phyloP scores from a whole-genome alignment of 2,113 vertebrate genomes.

The Pholis gunnellus region DNA sequence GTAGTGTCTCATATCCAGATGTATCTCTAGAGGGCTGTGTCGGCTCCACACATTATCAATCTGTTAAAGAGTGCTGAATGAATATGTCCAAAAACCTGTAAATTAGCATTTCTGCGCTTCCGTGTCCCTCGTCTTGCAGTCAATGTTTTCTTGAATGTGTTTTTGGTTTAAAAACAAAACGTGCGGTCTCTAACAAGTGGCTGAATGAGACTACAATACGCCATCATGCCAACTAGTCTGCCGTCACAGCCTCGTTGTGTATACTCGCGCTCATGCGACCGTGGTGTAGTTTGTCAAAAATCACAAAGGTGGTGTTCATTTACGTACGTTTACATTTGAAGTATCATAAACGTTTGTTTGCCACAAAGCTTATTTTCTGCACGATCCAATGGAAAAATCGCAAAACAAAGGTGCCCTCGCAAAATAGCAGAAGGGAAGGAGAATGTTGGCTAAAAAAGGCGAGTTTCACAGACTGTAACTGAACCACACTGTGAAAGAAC shows the following conservation, averaged over 20 bases:
- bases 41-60: not conserved
- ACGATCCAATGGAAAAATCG: too few relatives aligned
- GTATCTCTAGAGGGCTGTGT: not conserved
- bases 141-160: not conserved
- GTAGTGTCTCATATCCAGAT: not conserved
- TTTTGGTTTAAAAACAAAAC: not conserved
- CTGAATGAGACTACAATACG: not conserved
- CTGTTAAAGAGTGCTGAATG: not conserved
- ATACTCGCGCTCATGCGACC: too few relatives aligned
- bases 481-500: too few relatives aligned
- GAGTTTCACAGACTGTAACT: too few relatives aligned
- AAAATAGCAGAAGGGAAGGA: too few relatives aligned
- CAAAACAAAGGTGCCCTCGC: too few relatives aligned
- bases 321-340: not conserved
- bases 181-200: not conserved
- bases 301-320: too few relatives aligned
- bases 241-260: too few relatives aligned
- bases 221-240: too few relatives aligned
- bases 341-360: not conserved
- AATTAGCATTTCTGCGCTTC: not conserved
- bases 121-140: not conserved
- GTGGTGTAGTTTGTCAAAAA: too few relatives aligned
- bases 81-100: not conserved
- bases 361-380: not conserved
- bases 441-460: too few relatives aligned